Conservation (phyloP, 1,140 invertebrate genomes). For the Lasaia peninsularis region DNA sequence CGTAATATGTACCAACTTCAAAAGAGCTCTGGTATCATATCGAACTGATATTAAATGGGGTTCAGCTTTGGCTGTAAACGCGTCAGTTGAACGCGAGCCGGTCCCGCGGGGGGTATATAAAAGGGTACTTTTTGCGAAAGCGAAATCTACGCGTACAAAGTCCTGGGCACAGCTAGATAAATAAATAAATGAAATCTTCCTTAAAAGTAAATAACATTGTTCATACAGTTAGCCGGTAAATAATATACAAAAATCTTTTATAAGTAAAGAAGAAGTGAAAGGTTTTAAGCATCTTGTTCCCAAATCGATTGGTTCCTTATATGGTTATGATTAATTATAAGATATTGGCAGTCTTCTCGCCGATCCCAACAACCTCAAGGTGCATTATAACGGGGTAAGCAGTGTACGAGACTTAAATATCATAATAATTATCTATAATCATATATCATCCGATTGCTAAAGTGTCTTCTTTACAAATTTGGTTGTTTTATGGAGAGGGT, state of each 20-base stretch:
- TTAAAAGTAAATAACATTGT: too few relatives aligned
- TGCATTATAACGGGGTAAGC: conserved; percentile 6
- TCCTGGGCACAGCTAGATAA: too few relatives aligned
- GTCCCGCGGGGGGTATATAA: too few relatives aligned
- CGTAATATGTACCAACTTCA: too few relatives aligned
- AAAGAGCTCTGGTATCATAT: too few relatives aligned
- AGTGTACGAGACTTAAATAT: neutral
- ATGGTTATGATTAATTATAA: conserved; percentile 45
- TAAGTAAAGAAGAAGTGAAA: neutral
- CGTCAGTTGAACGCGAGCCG: too few relatives aligned
- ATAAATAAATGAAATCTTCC: too few relatives aligned
- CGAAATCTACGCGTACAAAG: too few relatives aligned
- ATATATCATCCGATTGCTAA: neutral
- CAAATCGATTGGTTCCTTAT: conserved; percentile 39
- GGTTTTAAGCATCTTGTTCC: conserved; percentile 42
- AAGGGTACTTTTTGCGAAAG: too few relatives aligned
- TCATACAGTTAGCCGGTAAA: neutral
- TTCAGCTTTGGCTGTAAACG: too few relatives aligned
- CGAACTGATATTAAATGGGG: too few relatives aligned
- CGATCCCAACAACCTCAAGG: conserved; percentile 3
- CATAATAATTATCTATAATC: conserved; percentile 2
- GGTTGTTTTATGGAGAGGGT: neutral
- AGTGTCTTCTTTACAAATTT: neutral
- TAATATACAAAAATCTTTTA: neutral
- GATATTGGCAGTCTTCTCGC: conserved; percentile 26